A percentile compares a stretch with the other conserved stretches of the same genome.
These are phyloP conservation scores for Phortica magna DNA, from an alignment of 2,888 invertebrate genomes.

Conservation along the genomic window DNA sequence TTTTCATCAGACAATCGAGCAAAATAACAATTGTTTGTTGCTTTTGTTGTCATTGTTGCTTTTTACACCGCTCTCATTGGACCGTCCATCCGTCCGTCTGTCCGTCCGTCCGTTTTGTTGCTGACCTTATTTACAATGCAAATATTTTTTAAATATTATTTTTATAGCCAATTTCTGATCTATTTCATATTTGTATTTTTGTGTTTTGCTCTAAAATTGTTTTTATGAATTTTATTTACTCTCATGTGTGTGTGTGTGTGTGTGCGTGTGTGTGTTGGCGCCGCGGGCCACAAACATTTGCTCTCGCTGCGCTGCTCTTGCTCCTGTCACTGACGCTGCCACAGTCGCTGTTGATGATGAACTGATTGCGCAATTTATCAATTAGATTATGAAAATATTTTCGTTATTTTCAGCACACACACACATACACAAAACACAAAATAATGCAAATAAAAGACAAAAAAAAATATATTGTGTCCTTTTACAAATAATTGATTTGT, in stretches of 20 bases:
- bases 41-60: slow-evolving; percentile 12
- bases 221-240: not conserved
- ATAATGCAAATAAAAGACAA: not conserved
- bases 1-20: not conserved
- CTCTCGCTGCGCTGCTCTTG: not conserved
- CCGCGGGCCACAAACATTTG: not conserved
- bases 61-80: not conserved
- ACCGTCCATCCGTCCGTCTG: not conserved
- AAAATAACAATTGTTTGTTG: not conserved
- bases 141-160: slow-evolving; percentile 1
- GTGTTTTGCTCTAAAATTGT: not conserved
- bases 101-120: not conserved
- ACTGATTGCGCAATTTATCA: slow-evolving; percentile 46
- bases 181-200: not conserved
- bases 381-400: slow-evolving; percentile 48
- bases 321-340: slow-evolving; percentile 38
- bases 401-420: slow-evolving; percentile 29
- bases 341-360: not conserved
- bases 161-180: not conserved
- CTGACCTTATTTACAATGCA: slow-evolving; percentile 17
- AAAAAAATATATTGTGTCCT: not conserved
- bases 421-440: not conserved
- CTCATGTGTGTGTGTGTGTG: not conserved
- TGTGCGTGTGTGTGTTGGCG: slow-evolving; percentile 3
- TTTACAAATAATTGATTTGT: not conserved